Conservation (phyloP, 2,797 vertebrate genomes). For the Poliocrania exsul region DNA sequence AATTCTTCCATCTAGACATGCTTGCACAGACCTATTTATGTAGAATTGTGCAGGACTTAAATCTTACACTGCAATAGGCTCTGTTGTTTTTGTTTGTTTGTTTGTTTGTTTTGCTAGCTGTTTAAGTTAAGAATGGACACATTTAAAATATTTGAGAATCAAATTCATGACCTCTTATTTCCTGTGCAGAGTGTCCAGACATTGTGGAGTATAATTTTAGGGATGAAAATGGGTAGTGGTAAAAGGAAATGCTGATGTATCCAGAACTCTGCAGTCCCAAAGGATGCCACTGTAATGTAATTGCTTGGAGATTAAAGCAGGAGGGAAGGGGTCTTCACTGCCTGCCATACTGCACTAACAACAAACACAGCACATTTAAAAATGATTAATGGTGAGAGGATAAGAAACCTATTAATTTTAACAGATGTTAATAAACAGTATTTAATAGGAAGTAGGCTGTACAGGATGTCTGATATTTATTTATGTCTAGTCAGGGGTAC, state of each 20-base stretch:
- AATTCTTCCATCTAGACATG: not conserved
- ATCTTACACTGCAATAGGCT: not conserved
- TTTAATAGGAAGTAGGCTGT: conserved; percentile 44
- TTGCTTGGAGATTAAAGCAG: conserved; percentile 44
- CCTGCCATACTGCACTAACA: conserved; percentile 18
- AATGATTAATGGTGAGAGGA: conserved; percentile 47
- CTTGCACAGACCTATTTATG: not conserved
- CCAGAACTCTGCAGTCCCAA: conserved; percentile 26
- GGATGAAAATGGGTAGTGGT: not conserved
- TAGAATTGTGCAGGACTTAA: not conserved
- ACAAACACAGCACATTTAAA: conserved; percentile 27
- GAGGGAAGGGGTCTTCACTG: conserved; percentile 8
- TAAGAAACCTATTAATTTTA: conserved; percentile 51
- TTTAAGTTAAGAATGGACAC: not conserved
- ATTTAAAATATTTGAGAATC: not conserved
- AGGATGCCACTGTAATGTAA: conserved; percentile 18
- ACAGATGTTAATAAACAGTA: conserved; percentile 52
- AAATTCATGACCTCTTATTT: not conserved
- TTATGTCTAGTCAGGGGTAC: conserved; percentile 6
- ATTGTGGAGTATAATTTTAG: not conserved
- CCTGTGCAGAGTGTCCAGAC: not conserved
- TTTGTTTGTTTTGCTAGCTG: accelerated
- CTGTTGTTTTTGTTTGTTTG: accelerated
- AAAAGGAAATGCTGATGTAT: conserved; percentile 30
- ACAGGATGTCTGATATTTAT: conserved; percentile 38